Evolutionary conservation across 2,113 vertebrate species (phyloP), one percentile per base, ranked within the genome.

Genomic region (Chunga burmeisteri): DNA sequence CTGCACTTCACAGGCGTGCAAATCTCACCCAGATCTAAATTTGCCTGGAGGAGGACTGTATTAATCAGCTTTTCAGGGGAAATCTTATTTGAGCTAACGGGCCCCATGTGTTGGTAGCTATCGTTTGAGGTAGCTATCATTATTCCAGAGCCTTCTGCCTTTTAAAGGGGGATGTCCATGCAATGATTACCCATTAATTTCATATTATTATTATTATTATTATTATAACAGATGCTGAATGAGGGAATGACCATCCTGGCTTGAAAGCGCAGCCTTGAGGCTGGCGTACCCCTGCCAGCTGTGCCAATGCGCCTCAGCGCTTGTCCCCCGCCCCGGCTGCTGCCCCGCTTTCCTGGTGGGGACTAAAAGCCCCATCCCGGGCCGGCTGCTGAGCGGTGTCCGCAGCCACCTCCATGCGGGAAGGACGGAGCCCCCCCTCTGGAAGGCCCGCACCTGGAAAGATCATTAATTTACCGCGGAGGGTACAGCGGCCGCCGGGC

Each of bases 271-370:
- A 29, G 36, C 61, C 4, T 0, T 13, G 47, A 55, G 38, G 38
- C 49, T 42, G 2, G 1, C 7, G 1, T 10, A 5, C 13, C 44
- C 38, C 40, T 2, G 12, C 12, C 2, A 8, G 46, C 44, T 23
- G 8, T 22, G 59, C 44, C 7, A 3, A 15, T 1, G 47, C 1
- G 3, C 13, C 74, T 38, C 38, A 6, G 6, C 5, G 23, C 53
- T 21, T 2, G 4, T n/a, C 58, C 5, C 59, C 7, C n/a, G n/a
- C n/a, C n/a, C n/a, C n/a, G 2, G 16, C 59, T 49, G 40, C 46
- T 52, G 8, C 38, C 38, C 16, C 2, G 5, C 67, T 17, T 32
- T 38, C 34, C 47, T 1, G 11, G 19, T 4, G 46, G 44, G 11
- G 63, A 1, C n/a, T 6, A 13, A 49, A 11, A 49, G 18, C 50